These are phyloP conservation scores for Drosophila prostipennis DNA, from an alignment of 2,888 invertebrate species.

Conservation along the genomic window DNA sequence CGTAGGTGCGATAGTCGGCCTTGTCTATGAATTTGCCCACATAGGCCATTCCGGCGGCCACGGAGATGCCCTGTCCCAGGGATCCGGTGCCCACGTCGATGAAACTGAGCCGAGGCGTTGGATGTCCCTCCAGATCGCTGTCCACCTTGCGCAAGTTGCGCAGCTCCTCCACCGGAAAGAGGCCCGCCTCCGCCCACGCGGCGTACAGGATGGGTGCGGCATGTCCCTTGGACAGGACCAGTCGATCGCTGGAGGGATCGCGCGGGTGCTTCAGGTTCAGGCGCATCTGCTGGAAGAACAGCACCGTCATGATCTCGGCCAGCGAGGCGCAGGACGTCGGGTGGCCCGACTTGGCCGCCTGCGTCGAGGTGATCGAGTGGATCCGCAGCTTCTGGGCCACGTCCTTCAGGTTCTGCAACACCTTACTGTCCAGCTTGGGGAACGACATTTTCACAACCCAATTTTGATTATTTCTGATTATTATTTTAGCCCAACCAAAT, in stretches of 20 bases:
- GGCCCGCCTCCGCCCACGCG: slow-evolving; percentile 98
- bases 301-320: slow-evolving; percentile 98
- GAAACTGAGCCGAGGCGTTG: slow-evolving; percentile 98
- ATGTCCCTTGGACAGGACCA: slow-evolving; percentile 99
- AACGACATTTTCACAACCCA: slow-evolving; percentile 85
- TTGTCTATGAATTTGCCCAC: slow-evolving; percentile 91
- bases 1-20: slow-evolving; percentile 96
- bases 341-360: slow-evolving; percentile 99
- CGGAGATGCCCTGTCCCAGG: slow-evolving; percentile 97
- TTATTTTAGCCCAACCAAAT: background rate
- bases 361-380: slow-evolving; percentile 95
- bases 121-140: slow-evolving; percentile 99
- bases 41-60: slow-evolving; percentile 99
- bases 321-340: slow-evolving; percentile 99
- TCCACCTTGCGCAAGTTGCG: slow-evolving; percentile 95
- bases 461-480: background rate
- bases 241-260: slow-evolving; percentile 96
- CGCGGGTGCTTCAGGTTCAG: slow-evolving; percentile 95
- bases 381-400: slow-evolving; percentile 97
- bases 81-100: slow-evolving; percentile 99
- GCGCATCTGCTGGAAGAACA: slow-evolving; percentile 99
- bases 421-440: slow-evolving; percentile 88
- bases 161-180: slow-evolving; percentile 93
- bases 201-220: slow-evolving; percentile 99
- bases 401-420: slow-evolving; percentile 91